Percentiles rank a stretch among this genome's conserved stretches.
phyloP scores from a whole-genome alignment of 2,113 vertebrate species.

The Astur gentilis region DNA sequence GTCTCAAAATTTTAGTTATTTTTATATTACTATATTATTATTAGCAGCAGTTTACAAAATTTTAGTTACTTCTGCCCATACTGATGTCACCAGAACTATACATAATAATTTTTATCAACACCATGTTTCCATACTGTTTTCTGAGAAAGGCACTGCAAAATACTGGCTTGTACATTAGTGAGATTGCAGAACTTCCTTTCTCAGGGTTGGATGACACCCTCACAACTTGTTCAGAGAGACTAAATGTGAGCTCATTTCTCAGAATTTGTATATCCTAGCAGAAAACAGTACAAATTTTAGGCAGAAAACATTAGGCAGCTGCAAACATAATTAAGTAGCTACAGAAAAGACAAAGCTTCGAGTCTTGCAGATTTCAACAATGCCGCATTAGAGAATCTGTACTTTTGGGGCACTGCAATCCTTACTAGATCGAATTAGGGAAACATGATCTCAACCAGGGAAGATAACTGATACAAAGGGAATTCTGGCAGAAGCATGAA shows the following conservation, averaged over 20 bases:
- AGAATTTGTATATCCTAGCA: not conserved
- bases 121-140: not conserved
- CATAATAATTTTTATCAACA: not conserved
- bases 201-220: not conserved
- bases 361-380: not conserved
- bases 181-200: not conserved
- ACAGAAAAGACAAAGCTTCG: not conserved
- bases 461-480: not conserved
- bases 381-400: not conserved
- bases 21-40: not conserved
- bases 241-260: not conserved
- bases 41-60: not conserved
- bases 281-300: not conserved
- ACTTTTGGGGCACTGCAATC: not conserved
- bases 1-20: not conserved
- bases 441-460: not conserved
- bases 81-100: not conserved
- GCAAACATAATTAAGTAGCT: not conserved
- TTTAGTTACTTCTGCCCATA: not conserved
- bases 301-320: not conserved
- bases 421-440: too few relatives aligned
- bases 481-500: not conserved
- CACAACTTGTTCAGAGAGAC: not conserved
- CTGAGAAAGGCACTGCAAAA: not conserved
- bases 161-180: not conserved